These are phyloP conservation scores for Pterobdella sp. DNA, from an alignment of 2,888 invertebrate species.

Conservation along the genomic window DNA sequence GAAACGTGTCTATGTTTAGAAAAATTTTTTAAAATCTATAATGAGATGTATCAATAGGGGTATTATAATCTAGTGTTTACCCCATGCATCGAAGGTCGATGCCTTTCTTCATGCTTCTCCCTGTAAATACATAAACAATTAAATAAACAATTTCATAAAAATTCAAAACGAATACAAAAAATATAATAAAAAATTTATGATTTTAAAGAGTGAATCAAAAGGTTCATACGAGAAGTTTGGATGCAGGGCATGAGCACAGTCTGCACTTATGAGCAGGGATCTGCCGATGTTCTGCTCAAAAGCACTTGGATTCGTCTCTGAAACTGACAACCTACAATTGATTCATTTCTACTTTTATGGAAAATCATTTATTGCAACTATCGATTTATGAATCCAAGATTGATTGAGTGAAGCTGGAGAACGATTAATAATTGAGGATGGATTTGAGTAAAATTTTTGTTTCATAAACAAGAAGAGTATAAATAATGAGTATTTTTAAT, in stretches of 20 bases:
- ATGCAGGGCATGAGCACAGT: conserved; percentile 53
- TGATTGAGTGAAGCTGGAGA: neutral
- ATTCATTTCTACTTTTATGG: neutral
- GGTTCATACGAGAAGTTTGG: conserved; percentile 52
- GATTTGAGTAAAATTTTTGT: neutral
- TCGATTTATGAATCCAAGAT: neutral
- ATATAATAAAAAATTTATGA: neutral
- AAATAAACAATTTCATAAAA: neutral
- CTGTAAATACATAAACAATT: conserved; percentile 40
- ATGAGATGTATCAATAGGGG: no score
- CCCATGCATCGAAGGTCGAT: conserved; percentile 48
- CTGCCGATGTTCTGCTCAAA: conserved; percentile 53
- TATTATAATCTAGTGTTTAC: conserved; percentile 37
- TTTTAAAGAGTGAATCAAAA: neutral
- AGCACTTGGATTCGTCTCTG: conserved; percentile 39
- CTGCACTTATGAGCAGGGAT: conserved; percentile 52
- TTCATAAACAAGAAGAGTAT: no score
- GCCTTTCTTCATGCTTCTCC: conserved; percentile 51
- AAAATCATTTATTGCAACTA: no score
- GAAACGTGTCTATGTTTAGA: no score
- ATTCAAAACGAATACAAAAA: neutral
- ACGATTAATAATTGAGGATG: neutral
- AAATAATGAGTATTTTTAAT: no score
- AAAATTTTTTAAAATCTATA: no score
- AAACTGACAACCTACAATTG: neutral